Evolutionary conservation across 2,888 invertebrate genomes (phyloP).

Genomic region (Chymomyza caudatula): DNA sequence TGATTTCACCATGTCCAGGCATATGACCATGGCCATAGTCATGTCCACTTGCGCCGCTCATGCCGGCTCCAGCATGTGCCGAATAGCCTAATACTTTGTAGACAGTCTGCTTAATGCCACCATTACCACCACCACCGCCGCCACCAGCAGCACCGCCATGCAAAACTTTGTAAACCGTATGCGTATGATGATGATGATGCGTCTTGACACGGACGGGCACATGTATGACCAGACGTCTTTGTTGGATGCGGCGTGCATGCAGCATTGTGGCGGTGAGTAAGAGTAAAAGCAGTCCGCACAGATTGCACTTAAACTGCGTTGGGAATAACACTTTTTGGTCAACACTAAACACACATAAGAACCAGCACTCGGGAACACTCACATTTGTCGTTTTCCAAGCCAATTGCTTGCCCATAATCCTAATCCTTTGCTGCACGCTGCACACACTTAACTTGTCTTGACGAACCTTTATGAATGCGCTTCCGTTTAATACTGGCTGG

Average conservation of each 20-base stretch:
- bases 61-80: constrained; percentile 33
- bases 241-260: constrained; percentile 75
- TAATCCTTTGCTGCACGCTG: constrained; percentile 14
- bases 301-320: constrained; percentile 18
- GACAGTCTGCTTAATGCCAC: constrained; percentile 74
- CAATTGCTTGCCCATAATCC: constrained; percentile 34
- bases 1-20: constrained; percentile 56
- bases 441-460: neutral
- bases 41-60: constrained; percentile 76
- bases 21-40: constrained; percentile 79
- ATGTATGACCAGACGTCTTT: constrained; percentile 87
- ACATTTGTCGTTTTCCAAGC: constrained; percentile 45
- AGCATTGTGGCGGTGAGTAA: constrained; percentile 39
- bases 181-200: constrained; percentile 86
- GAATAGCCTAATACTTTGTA: constrained; percentile 67
- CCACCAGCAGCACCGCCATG: constrained; percentile 82
- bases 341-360: neutral
- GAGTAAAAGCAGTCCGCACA: constrained; percentile 36
- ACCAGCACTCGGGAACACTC: constrained; percentile 33
- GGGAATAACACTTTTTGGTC: neutral
- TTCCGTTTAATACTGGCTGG: constrained; percentile 45
- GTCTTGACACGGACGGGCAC: constrained; percentile 88
- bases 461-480: constrained; percentile 47
- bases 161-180: constrained; percentile 85
- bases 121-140: constrained; percentile 76